These are phyloP conservation scores for Archivesica marissinica DNA, from an alignment of 1,140 invertebrate species.

Conservation along the genomic window DNA sequence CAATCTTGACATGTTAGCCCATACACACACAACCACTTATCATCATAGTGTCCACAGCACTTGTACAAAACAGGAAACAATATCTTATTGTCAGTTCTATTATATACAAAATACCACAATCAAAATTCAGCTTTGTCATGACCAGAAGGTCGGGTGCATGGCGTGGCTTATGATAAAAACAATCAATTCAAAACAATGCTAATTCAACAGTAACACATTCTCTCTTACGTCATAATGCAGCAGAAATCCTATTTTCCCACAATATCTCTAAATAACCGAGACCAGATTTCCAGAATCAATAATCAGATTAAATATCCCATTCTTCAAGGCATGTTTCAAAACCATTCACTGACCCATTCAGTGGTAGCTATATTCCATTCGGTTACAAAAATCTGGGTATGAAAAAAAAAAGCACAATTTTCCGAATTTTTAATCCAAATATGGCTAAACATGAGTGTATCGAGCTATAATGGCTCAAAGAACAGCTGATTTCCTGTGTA, in stretches of 20 bases:
- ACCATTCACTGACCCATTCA: background rate
- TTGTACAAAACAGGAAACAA: constrained; percentile 20
- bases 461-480: too few species aligned
- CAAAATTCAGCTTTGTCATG: background rate
- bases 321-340: background rate
- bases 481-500: constrained; percentile 16
- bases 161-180: too few species aligned
- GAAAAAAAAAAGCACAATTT: background rate
- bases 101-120: background rate
- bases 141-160: too few species aligned
- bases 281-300: too few species aligned
- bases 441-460: background rate
- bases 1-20: background rate
- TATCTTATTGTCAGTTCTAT: background rate
- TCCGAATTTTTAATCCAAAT: constrained; percentile 12
- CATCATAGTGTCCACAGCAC: too few species aligned
- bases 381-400: background rate
- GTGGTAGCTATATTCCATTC: background rate
- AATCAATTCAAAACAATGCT: too few species aligned
- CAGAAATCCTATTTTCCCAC: background rate
- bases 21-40: too few species aligned
- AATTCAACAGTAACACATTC: background rate
- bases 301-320: constrained; percentile 24
- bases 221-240: background rate
- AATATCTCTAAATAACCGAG: background rate